A percentile compares a stretch with the other conserved stretches of the same genome.
Evolutionary conservation across 2,113 vertebrate species (phyloP).

Genomic region (Castor canadensis): DNA sequence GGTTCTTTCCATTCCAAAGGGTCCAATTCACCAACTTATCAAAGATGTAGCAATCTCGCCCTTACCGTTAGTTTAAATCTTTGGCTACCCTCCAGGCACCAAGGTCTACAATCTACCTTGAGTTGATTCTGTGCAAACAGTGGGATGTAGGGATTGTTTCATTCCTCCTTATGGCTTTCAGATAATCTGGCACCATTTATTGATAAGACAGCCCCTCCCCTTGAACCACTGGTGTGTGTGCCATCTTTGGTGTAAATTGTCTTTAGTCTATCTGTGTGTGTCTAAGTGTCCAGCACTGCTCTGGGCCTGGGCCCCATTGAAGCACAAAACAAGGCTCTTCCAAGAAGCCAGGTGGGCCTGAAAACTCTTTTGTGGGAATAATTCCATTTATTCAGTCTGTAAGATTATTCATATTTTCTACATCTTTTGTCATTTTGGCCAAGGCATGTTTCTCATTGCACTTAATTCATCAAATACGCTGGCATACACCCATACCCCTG

Average conservation of each 20-base stretch:
- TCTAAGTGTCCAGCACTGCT: too few relatives aligned
- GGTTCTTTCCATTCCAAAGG: too few relatives aligned
- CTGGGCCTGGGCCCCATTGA: too few relatives aligned
- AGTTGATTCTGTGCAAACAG: background rate
- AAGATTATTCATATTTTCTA: background rate
- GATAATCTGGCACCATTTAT: rapidly evolving
- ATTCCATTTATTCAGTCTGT: background rate
- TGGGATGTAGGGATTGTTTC: rapidly evolving
- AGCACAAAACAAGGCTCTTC: background rate
- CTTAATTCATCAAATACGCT: rapidly evolving
- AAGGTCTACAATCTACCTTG: rapidly evolving
- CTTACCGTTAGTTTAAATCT: rapidly evolving
- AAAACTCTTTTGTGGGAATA: background rate
- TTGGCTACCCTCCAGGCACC: rapidly evolving
- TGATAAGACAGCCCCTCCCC: background rate
- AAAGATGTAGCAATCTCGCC: rapidly evolving
- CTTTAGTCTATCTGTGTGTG: too few relatives aligned
- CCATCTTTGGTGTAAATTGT: background rate
- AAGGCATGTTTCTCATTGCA: background rate
- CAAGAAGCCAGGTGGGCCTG: background rate
- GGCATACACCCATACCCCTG: rapidly evolving
- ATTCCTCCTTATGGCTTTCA: background rate
- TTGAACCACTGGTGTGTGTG: background rate
- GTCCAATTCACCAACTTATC: background rate
- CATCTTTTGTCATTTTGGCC: background rate